phyloP scores from a whole-genome alignment of 2,797 vertebrate species.

The Danio choprae region DNA sequence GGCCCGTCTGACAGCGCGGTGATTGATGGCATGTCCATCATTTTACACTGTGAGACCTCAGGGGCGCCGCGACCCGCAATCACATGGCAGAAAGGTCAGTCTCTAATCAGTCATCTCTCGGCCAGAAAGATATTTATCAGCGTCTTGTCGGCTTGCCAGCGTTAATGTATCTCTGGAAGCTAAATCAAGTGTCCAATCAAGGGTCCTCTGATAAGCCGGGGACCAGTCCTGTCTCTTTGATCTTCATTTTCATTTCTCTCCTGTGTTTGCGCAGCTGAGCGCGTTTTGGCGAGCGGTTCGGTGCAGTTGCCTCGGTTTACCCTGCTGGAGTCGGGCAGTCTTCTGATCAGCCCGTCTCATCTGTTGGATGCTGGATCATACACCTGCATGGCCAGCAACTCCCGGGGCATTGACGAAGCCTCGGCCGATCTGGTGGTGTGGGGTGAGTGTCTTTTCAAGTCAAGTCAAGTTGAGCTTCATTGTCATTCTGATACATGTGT shows the following conservation, averaged over 20 bases:
- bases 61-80: slow-evolving; percentile 94
- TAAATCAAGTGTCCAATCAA: slow-evolving; percentile 52
- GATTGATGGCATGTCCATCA: slow-evolving; percentile 93
- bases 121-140: slow-evolving; percentile 47
- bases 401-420: slow-evolving; percentile 92
- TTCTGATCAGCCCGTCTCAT: slow-evolving; percentile 92
- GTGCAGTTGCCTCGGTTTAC: slow-evolving; percentile 96
- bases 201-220: slow-evolving; percentile 40
- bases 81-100: slow-evolving; percentile 96
- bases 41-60: slow-evolving; percentile 94
- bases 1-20: slow-evolving; percentile 95
- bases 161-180: slow-evolving; percentile 39
- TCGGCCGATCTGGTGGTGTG: slow-evolving; percentile 92
- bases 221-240: slow-evolving; percentile 41
- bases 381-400: slow-evolving; percentile 96
- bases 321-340: slow-evolving; percentile 93
- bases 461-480: no score
- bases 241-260: slow-evolving; percentile 54
- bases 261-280: slow-evolving; percentile 81
- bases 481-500: no score
- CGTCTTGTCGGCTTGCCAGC: slow-evolving; percentile 37
- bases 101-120: slow-evolving; percentile 53
- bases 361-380: slow-evolving; percentile 91
- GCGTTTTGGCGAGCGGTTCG: slow-evolving; percentile 93
- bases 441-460: slow-evolving; percentile 80